These are phyloP conservation scores for Aspidiotus rigidus DNA, from an alignment of 2,888 invertebrate genomes.

Conservation along the genomic window DNA sequence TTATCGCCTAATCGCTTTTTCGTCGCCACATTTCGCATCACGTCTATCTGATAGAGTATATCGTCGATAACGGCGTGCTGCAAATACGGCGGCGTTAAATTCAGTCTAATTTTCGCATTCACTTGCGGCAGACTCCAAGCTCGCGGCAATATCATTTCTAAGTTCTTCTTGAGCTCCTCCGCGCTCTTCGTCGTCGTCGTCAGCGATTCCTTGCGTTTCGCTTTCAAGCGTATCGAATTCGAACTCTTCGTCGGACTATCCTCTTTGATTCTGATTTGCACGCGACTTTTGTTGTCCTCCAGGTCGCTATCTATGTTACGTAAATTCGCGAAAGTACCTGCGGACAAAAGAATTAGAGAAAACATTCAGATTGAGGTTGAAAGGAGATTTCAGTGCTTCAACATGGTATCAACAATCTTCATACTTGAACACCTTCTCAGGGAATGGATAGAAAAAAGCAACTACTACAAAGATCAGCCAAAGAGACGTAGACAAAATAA, in stretches of 20 bases:
- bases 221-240: constrained; percentile 1
- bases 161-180: not conserved
- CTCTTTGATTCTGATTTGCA: constrained; percentile 22
- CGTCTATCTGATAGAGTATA: constrained; percentile 68
- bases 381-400: not conserved
- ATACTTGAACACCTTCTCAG: too few species aligned
- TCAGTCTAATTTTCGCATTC: constrained; percentile 46
- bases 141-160: constrained; percentile 50
- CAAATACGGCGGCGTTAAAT: constrained; percentile 67
- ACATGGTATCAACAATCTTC: too few species aligned
- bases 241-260: constrained; percentile 21
- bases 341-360: not conserved
- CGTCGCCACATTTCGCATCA: constrained; percentile 67
- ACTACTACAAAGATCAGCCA: too few species aligned
- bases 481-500: too few species aligned
- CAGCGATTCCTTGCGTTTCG: not conserved
- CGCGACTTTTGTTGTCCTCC: not conserved
- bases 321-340: constrained; percentile 9
- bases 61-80: constrained; percentile 83
- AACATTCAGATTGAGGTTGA: not conserved
- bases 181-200: not conserved
- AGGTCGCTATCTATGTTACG: not conserved
- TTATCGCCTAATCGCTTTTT: constrained; percentile 44
- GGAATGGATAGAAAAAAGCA: too few species aligned
- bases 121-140: constrained; percentile 66